Evolutionary conservation across 2,888 invertebrate genomes (phyloP).

Genomic region (Augiades crinisus): DNA sequence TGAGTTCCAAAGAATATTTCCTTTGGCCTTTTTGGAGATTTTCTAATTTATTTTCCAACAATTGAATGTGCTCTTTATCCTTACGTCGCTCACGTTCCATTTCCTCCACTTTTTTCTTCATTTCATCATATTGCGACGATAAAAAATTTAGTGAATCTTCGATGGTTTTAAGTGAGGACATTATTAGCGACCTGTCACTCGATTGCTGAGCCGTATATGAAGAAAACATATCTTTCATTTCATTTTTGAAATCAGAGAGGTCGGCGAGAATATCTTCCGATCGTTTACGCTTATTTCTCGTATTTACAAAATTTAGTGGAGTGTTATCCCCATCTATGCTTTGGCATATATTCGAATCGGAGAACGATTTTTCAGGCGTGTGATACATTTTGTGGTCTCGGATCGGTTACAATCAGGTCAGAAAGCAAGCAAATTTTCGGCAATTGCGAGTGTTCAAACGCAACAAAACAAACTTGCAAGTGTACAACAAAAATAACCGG

Average conservation of each 20-base stretch:
- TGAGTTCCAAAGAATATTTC: constrained; percentile 22
- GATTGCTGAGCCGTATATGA: background rate
- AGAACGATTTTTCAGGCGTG: background rate
- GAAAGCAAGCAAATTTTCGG: no score
- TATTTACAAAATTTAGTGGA: background rate
- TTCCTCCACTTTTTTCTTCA: constrained; percentile 3
- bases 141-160: background rate
- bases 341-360: background rate
- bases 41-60: constrained; percentile 19
- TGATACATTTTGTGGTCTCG: no score
- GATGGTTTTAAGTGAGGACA: background rate
- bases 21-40: constrained; percentile 14
- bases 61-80: constrained; percentile 18
- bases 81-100: constrained; percentile 9
- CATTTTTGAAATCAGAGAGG: background rate
- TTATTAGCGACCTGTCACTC: background rate
- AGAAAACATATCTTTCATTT: background rate
- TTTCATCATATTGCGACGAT: background rate
- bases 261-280: background rate
- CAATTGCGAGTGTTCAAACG: no score
- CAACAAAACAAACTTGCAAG: background rate
- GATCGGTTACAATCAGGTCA: no score
- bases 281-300: background rate
- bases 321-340: background rate
- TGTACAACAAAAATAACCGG: no score